phyloP scores from a whole-genome alignment of 2,888 invertebrate genomes.

The Hydrotaea diabolus region DNA sequence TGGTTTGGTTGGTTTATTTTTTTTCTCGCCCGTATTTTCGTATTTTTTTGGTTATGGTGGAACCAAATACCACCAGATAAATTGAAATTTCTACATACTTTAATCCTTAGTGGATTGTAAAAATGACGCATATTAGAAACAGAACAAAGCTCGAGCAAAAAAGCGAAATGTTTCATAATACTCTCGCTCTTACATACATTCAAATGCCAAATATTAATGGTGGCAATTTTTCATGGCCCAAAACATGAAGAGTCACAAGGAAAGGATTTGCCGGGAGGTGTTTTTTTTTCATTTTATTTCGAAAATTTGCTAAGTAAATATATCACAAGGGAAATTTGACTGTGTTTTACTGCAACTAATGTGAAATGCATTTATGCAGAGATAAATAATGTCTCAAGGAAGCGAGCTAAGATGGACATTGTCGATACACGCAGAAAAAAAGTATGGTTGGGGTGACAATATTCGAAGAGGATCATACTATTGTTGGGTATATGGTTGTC shows the following conservation, averaged over 20 bases:
- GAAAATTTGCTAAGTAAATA: slow-evolving; percentile 38
- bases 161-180: not conserved
- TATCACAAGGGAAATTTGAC: slow-evolving; percentile 34
- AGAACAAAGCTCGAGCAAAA: slow-evolving; percentile 5
- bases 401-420: too few species aligned
- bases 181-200: not conserved
- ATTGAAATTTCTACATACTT: slow-evolving; percentile 31
- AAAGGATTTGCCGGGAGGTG: not conserved
- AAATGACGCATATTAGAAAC: slow-evolving; percentile 50
- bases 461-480: too few species aligned
- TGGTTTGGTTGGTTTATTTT: not conserved
- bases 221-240: slow-evolving; percentile 17
- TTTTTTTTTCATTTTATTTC: not conserved
- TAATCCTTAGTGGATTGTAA: slow-evolving; percentile 52
- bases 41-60: not conserved
- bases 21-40: not conserved
- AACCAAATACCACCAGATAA: slow-evolving; percentile 15
- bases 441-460: too few species aligned
- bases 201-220: slow-evolving; percentile 41
- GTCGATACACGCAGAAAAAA: too few species aligned
- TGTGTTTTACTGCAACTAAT: too few species aligned
- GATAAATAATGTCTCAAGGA: too few species aligned
- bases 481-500: too few species aligned
- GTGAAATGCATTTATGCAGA: too few species aligned
- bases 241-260: not conserved